phyloP scores from a whole-genome alignment of 2,113 vertebrate genomes.

The Vireo altiloquus region DNA sequence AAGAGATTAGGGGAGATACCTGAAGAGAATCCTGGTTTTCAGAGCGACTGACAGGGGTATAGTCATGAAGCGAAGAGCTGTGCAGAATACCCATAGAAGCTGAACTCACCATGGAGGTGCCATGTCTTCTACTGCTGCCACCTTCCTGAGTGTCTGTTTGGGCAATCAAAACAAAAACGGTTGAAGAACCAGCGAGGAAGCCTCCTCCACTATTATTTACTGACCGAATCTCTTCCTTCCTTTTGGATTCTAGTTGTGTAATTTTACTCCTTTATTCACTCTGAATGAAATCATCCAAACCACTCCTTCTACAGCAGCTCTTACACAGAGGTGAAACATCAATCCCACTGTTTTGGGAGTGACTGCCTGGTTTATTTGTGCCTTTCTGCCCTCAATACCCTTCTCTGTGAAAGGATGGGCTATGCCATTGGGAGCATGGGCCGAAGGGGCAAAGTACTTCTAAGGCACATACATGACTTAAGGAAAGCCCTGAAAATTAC shows the following conservation, averaged over 20 bases:
- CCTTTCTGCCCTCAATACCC: not conserved
- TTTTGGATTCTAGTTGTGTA: not conserved
- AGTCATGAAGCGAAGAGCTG: conserved; percentile 80
- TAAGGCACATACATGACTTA: not conserved
- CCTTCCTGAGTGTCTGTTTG: conserved; percentile 83
- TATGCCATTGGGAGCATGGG: not conserved
- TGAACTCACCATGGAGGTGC: conserved; percentile 87
- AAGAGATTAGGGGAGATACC: conserved; percentile 65
- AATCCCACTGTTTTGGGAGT: not conserved
- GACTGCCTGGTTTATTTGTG: not conserved
- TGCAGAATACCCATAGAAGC: conserved; percentile 78
- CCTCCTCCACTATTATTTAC: not conserved
- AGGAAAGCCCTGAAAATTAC: not conserved
- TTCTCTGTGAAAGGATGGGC: not conserved
- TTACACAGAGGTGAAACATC: not conserved
- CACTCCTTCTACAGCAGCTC: not conserved
- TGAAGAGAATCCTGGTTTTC: conserved; percentile 82
- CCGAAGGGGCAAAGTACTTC: not conserved
- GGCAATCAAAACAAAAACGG: conserved; percentile 1
- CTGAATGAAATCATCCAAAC: not conserved
- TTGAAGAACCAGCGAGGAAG: not conserved
- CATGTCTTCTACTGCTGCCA: conserved; percentile 80
- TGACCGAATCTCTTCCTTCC: not conserved
- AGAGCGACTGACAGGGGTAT: conserved; percentile 78
- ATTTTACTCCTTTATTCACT: not conserved